Percentiles rank a stretch among this genome's conserved stretches.
Conservation (phyloP, 2,113 vertebrate species). For the Urocolius indicus region DNA sequence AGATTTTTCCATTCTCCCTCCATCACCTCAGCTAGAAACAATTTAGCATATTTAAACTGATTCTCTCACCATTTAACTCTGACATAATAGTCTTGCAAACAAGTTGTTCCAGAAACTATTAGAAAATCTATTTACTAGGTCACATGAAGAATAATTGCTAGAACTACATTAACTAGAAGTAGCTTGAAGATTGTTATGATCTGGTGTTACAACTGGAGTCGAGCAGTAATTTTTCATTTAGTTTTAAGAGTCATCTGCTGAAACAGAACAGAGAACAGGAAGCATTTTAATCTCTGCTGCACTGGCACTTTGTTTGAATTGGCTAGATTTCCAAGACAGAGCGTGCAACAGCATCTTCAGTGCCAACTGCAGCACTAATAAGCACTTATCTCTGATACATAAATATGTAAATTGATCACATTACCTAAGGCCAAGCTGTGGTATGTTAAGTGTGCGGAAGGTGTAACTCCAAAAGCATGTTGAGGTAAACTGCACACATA, state of each 20-base stretch:
- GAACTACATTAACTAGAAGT: background rate
- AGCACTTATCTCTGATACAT: background rate
- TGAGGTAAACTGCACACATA: background rate
- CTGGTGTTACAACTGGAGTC: background rate
- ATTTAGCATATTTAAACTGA: background rate
- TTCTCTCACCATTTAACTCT: background rate
- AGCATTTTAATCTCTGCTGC: background rate
- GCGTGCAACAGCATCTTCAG: background rate
- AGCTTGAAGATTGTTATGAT: background rate
- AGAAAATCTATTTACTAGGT: background rate
- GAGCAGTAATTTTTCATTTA: background rate
- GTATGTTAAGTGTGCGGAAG: background rate
- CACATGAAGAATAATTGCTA: background rate
- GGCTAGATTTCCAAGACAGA: background rate
- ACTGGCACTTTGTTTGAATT: background rate
- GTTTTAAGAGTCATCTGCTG: background rate
- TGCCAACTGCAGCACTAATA: background rate
- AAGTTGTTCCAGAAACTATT: background rate
- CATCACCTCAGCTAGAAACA: background rate
- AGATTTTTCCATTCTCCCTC: background rate
- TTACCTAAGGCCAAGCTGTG: background rate
- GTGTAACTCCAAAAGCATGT: background rate
- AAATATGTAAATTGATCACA: background rate
- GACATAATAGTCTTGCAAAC: background rate
- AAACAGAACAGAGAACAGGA: background rate